Evolutionary conservation across 37 sponge, comb jelly and placozoan species (phyloP).

Genomic region (Halichondria panicea): DNA sequence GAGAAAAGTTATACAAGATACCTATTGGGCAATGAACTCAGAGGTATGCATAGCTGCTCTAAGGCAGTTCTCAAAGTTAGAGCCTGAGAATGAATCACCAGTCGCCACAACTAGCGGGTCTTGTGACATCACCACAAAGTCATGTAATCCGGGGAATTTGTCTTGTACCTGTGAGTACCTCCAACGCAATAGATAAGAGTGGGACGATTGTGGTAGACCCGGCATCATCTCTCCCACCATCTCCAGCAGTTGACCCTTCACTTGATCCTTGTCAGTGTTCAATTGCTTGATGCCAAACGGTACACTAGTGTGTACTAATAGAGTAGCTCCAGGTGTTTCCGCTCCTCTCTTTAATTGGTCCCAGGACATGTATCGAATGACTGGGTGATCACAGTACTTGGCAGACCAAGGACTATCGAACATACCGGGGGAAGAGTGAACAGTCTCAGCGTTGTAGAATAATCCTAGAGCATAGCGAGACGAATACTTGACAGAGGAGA

Average conservation of each 20-base stretch:
- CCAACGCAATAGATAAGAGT: slow-evolving; percentile 53
- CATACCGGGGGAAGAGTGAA: not conserved
- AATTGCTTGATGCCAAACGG: slow-evolving; percentile 52
- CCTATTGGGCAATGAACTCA: no score
- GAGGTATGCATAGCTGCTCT: slow-evolving; percentile 33
- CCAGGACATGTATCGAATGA: slow-evolving; percentile 51
- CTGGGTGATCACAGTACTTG: slow-evolving; percentile 49
- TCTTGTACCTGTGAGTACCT: slow-evolving; percentile 48
- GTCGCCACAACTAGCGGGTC: slow-evolving; percentile 57
- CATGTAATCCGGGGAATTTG: slow-evolving; percentile 29
- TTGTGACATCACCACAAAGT: slow-evolving; percentile 29
- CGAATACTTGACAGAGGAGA: slow-evolving; percentile 43
- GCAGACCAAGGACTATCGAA: slow-evolving; percentile 21
- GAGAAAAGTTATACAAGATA: no score
- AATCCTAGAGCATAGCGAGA: slow-evolving; percentile 66
- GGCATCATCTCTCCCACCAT: slow-evolving; percentile 26
- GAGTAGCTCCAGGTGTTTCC: not conserved
- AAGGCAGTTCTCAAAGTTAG: slow-evolving; percentile 59
- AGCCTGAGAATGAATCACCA: slow-evolving; percentile 54
- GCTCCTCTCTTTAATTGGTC: slow-evolving; percentile 13
- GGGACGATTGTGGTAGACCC: slow-evolving; percentile 21
- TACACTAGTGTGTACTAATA: slow-evolving; percentile 56
- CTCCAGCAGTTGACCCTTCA: slow-evolving; percentile 11
- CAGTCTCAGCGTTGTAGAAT: slow-evolving; percentile 39
- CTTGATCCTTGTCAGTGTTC: slow-evolving; percentile 22